phyloP scores from a whole-genome alignment of 2,888 invertebrate species.

The Aleiodes alternator region DNA sequence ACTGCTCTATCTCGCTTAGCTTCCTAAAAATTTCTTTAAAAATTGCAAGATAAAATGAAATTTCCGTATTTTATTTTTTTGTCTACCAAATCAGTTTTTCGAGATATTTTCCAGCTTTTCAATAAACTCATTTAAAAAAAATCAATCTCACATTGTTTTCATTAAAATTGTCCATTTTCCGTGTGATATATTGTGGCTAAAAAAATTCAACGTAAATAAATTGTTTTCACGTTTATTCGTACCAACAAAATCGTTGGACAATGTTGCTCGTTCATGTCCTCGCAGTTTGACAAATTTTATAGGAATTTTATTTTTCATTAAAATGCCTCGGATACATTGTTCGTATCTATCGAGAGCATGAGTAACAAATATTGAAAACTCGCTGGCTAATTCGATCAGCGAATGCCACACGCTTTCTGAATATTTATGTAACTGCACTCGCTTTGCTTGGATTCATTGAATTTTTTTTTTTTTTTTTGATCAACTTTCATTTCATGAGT shows the following conservation, averaged over 20 bases:
- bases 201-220: too few species aligned
- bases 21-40: too few species aligned
- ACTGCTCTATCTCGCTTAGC: too few species aligned
- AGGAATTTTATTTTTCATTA: not conserved
- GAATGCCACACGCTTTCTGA: not conserved
- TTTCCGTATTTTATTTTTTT: too few species aligned
- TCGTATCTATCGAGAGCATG: not conserved
- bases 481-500: not conserved
- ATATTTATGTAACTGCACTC: slow-evolving; percentile 16
- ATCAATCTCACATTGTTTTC: too few species aligned
- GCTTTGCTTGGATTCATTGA: not conserved
- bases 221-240: too few species aligned
- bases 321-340: not conserved
- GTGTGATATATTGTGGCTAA: not conserved
- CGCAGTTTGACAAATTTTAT: not conserved
- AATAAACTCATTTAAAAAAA: too few species aligned
- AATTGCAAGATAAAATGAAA: too few species aligned
- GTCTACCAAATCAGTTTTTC: too few species aligned
- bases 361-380: slow-evolving; percentile 1
- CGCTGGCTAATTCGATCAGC: slow-evolving; percentile 3
- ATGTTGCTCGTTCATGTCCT: not conserved
- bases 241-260: not conserved
- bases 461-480: slow-evolving; percentile 5
- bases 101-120: too few species aligned
- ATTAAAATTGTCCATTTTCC: too few species aligned